Base-by-base conservation (phyloP, 2,113 vertebrate genomes). In the Nerophis lumbriciformis region DNA sequence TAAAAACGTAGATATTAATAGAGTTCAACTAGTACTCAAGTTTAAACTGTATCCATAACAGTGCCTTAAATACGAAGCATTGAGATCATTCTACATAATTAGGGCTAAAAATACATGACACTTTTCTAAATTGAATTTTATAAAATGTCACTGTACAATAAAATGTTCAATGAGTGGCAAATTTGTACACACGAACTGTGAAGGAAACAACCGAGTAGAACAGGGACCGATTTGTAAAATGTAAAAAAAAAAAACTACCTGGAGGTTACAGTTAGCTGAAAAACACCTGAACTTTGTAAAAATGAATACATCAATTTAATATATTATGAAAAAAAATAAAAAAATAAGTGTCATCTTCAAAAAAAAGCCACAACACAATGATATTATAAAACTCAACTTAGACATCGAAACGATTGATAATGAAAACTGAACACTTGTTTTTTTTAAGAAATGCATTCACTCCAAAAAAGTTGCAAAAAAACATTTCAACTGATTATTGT, bases 131-230 rank as follows among this genome's bases (percentile, higher is more conserved):
- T 69, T 82, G 71, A 11, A 84, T 78, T 76, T 81, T 76, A 83
- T 86, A 82, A 80, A 88, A 88, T 83, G 88, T 78, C 77, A 89
- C 74, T 88, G 84, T 85, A 80, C 84, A 88, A 83, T 83, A 87
- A 81, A 76, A 87, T 67, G 80, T 82, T 88, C 63, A 77, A 76
- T 56, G 60, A 85, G 86, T 80, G 78, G 73, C 66, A 75, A 83
- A 75, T 84, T 72, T 85, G 87, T 85, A 89, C 79, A 85, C 83
- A 86, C 72, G 81, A 71, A 77, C 65, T 73, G 81, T 71, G 79
- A 82, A 87, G 79, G 83, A 88, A 61, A 83, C 75, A 69, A 60
- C 63, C 81, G 72, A 84, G 79, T 72, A 61, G 42, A 77, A 81
- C 57, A 51, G 39, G 79, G 76, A 87, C 66, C 78, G 85, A 77